phyloP scores from a whole-genome alignment of 2,113 vertebrate genomes.

The Jaculus jaculus region DNA sequence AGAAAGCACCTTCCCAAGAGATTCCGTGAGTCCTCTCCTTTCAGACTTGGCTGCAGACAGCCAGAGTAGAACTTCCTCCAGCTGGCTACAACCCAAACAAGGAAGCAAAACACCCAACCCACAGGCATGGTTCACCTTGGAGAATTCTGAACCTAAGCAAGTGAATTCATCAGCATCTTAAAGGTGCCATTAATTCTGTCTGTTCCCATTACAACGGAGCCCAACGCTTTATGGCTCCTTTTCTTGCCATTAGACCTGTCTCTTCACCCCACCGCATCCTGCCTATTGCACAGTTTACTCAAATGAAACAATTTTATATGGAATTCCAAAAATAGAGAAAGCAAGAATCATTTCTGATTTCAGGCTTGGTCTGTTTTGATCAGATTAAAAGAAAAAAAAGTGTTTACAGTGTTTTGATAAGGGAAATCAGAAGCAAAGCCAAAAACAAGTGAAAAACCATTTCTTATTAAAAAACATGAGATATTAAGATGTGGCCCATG shows the following conservation, averaged over 20 bases:
- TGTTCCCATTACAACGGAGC: not conserved
- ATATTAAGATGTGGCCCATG: conserved; percentile 8
- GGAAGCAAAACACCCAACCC: not conserved
- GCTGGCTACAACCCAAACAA: not conserved
- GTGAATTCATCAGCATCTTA: conserved; percentile 5
- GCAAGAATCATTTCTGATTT: conserved; percentile 50
- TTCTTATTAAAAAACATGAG: conserved; percentile 54
- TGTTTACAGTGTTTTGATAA: conserved; percentile 43
- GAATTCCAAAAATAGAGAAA: conserved; percentile 16
- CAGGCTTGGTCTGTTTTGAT: not conserved
- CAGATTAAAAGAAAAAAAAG: conserved; percentile 44
- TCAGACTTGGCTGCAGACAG: not conserved
- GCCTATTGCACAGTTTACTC: not conserved
- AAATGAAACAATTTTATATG: not conserved
- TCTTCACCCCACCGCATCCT: not conserved
- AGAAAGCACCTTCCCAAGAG: not conserved
- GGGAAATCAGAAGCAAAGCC: conserved; percentile 47
- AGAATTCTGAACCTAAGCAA: not conserved
- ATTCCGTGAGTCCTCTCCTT: not conserved
- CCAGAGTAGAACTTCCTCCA: not conserved
- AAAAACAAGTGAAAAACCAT: conserved; percentile 36
- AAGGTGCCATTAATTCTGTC: not conserved
- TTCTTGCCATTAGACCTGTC: not conserved
- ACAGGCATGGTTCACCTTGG: not conserved
- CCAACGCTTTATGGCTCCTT: not conserved